Evolutionary conservation across 2,888 invertebrate genomes (phyloP).

Genomic region (Cephalotes varians): DNA sequence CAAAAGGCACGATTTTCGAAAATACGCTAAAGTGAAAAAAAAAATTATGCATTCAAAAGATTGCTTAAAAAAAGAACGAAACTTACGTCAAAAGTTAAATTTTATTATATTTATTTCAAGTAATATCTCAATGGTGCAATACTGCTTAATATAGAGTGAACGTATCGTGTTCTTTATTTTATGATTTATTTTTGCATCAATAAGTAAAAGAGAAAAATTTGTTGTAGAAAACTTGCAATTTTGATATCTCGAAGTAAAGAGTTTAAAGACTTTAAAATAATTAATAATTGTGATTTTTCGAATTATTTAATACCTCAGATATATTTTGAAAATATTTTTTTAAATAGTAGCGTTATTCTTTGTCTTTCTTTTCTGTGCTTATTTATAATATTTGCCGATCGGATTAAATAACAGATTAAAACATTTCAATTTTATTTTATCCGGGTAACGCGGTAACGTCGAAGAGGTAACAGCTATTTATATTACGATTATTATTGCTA

Average conservation of each 20-base stretch:
- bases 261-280: not conserved
- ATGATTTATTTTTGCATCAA: not conserved
- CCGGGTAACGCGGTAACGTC: not conserved
- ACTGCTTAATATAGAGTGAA: not conserved
- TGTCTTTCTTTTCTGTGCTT: not conserved
- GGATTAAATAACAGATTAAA: not conserved
- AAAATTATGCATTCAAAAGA: constrained; percentile 8
- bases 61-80: not conserved
- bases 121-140: not conserved
- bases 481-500: constrained; percentile 61
- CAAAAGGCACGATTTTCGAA: not conserved
- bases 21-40: not conserved
- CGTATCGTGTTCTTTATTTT: not conserved
- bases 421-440: constrained; percentile 1
- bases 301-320: not conserved
- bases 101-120: not conserved
- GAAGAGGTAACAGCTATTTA: constrained; percentile 26
- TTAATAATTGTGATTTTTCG: not conserved
- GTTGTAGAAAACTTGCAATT: not conserved
- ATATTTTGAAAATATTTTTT: not conserved
- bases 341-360: not conserved
- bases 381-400: not conserved
- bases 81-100: not conserved
- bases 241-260: not conserved
- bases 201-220: not conserved